phyloP scores from a whole-genome alignment of 1,140 invertebrate genomes.

The Polypedilum vanderplanki region DNA sequence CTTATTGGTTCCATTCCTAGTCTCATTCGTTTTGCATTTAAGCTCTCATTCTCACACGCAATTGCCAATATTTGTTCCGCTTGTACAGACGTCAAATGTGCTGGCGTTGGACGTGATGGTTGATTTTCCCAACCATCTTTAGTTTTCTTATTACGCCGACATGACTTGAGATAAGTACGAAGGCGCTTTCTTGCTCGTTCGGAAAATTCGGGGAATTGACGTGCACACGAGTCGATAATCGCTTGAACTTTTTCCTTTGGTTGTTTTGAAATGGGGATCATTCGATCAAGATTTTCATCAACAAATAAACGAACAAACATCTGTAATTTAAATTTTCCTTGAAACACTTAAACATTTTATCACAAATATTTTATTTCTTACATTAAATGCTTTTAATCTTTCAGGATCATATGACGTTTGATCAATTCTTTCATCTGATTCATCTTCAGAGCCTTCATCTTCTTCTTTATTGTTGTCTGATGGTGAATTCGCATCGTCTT shows the following conservation, averaged over 20 bases:
- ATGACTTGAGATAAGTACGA: slow-evolving; percentile 92
- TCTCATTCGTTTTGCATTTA: slow-evolving; percentile 93
- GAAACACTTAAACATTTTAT: background rate
- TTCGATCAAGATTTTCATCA: slow-evolving; percentile 92
- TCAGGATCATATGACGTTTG: slow-evolving; percentile 87
- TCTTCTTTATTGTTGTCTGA: slow-evolving; percentile 88
- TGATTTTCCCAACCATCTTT: slow-evolving; percentile 57
- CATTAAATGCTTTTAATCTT: slow-evolving; percentile 93
- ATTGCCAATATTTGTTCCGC: slow-evolving; percentile 91
- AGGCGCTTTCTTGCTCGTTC: slow-evolving; percentile 90
- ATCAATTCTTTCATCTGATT: slow-evolving; percentile 82
- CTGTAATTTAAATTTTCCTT: slow-evolving; percentile 48
- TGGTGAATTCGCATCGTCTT: slow-evolving; percentile 85
- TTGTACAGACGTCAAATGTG: slow-evolving; percentile 91
- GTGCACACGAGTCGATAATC: slow-evolving; percentile 92
- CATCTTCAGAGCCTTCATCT: slow-evolving; percentile 85
- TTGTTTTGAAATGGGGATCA: slow-evolving; percentile 95
- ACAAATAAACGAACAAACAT: slow-evolving; percentile 97
- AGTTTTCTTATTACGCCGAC: slow-evolving; percentile 85
- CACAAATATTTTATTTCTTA: slow-evolving; percentile 48
- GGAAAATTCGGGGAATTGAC: slow-evolving; percentile 94
- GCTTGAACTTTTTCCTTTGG: slow-evolving; percentile 97
- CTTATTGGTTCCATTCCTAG: slow-evolving; percentile 89
- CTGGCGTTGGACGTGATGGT: slow-evolving; percentile 74
- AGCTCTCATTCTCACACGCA: slow-evolving; percentile 93